Conservation (phyloP, 2,113 vertebrate species). For the Microcebus tavaratra region DNA sequence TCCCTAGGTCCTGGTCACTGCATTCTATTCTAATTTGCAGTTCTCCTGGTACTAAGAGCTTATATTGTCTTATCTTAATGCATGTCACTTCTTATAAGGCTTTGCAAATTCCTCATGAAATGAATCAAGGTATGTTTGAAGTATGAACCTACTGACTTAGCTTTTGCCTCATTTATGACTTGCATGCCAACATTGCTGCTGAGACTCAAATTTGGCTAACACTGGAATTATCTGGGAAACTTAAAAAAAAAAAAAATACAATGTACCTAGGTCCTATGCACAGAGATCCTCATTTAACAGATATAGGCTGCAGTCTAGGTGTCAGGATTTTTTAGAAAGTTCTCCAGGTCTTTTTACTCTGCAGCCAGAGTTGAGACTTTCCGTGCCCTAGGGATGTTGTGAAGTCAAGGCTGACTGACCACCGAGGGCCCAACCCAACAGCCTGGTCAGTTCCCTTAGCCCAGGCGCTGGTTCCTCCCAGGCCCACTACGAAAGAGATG, state of each 20-base stretch:
- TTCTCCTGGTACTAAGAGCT: not conserved
- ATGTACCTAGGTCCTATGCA: not conserved
- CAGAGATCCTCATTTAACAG: not conserved
- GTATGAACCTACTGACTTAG: not conserved
- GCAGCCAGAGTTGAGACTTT: not conserved
- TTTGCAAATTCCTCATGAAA: not conserved
- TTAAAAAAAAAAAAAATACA: not conserved
- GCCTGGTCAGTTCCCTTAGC: too few species aligned
- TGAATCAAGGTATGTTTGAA: not conserved
- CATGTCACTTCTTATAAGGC: not conserved
- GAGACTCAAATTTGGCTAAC: not conserved
- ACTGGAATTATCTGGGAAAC: not conserved
- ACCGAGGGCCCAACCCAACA: not conserved
- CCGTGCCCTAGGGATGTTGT: not conserved
- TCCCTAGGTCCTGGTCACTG: not conserved
- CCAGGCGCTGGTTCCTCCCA: too few species aligned
- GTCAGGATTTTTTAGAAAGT: not conserved
- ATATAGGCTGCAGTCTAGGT: not conserved
- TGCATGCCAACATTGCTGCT: fast-evolving
- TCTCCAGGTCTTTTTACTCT: not conserved
- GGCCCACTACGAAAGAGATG: not conserved
- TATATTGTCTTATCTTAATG: not conserved
- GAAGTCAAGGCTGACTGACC: not conserved
- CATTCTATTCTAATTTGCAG: not conserved
- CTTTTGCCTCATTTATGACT: not conserved